Base-by-base conservation (phyloP, 2,797 vertebrate genomes). In the Gymnodraco acuticeps region DNA sequence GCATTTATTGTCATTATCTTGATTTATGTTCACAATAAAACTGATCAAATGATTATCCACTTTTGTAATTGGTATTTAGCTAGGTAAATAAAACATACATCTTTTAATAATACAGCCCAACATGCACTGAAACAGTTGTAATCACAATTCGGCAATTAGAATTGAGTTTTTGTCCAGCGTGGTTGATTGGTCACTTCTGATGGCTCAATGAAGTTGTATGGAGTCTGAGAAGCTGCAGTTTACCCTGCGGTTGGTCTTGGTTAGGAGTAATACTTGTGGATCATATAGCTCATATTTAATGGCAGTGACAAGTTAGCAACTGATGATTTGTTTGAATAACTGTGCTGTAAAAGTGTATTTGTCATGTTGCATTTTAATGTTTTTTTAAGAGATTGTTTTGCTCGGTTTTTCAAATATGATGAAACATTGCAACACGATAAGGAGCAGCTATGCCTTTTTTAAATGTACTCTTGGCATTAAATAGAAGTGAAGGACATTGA, bases 231-330 rank as follows among this genome's bases (percentile, higher is more conserved):
- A 47, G 47, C 60, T 72, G 70, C 13, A 17, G 62, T 48, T 72
- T 53, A 66, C 33, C 17, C 10, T 2, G 2, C 3, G 46, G 77
- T 75, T 83, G 80, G 70, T 74, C 4, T 31, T 69, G 54, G 62
- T 54, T 58, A 50, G 45, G 60, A 72, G 62, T 80, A 66, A 81
- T 59, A 66, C 59, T 54, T 13, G 59, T 50, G 61, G 73, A 78
- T 88, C 63, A 48, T 78, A 73, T 72, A 55, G 76, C 68, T 77
- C 68, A 65, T 59, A 74, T 88, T 86, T 88, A 82, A 87, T 60
- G 15, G 43, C 52, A 11, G 3, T 62, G 33, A 53, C 72, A 77
- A 68, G 41, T 51, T 46, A 70, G 50, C 65, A 73, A 23, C 70
- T 65, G 64, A 52, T 73, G 71, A 86, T 78, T 83, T 87, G 58